These are phyloP conservation scores for Scelioninae gen. 2 DNA, from an alignment of 2,888 invertebrate genomes.

Conservation along the genomic window DNA sequence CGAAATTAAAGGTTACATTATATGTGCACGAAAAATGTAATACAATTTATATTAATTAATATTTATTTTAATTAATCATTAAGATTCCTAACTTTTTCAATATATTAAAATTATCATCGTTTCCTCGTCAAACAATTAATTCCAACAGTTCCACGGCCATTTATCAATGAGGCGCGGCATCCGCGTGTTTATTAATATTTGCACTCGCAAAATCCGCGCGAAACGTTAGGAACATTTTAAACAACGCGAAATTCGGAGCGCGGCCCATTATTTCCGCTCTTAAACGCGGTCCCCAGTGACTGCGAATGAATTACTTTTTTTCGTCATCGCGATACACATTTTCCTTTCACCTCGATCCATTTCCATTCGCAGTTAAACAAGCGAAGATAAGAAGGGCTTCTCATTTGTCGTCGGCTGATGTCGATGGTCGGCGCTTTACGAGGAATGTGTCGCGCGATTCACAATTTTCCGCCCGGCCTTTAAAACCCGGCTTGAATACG, in stretches of 20 bases:
- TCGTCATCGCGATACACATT: background rate
- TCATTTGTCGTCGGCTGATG: conserved; percentile 17
- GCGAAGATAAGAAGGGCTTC: conserved; percentile 18
- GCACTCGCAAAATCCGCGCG: no score
- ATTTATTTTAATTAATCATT: no score
- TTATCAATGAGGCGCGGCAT: no score
- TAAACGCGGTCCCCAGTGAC: background rate
- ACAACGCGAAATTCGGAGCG: background rate
- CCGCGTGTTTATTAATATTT: no score
- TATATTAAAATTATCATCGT: no score
- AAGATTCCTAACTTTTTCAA: no score
- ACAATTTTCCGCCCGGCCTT: conserved; percentile 30
- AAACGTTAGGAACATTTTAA: background rate
- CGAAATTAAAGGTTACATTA: no score
- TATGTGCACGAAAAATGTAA: no score
- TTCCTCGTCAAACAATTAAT: no score
- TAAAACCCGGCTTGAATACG: conserved; percentile 45
- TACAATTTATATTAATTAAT: no score
- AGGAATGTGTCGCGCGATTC: conserved; percentile 40
- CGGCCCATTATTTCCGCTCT: background rate
- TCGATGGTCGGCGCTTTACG: conserved; percentile 41
- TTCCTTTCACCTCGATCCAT: conserved; percentile 27
- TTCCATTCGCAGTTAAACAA: conserved; percentile 25
- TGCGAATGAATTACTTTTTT: background rate
- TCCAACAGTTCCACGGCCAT: no score